Evolutionary conservation across 2,113 vertebrate genomes (phyloP).

Genomic region (Tetrax tetrax): DNA sequence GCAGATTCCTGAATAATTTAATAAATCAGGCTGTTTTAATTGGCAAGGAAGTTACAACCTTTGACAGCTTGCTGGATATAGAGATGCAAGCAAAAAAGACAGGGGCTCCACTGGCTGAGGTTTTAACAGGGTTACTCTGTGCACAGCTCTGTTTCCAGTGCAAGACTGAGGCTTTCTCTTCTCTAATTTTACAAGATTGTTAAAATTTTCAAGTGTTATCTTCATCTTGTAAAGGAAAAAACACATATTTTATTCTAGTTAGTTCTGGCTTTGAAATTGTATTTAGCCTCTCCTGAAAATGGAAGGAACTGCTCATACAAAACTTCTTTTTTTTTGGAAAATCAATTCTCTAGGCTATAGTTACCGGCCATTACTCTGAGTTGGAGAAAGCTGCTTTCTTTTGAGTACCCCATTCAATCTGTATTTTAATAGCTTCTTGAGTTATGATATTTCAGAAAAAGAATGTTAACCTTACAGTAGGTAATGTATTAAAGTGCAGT

Average conservation of each 20-base stretch:
- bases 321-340: background rate
- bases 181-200: background rate
- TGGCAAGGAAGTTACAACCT: slow-evolving; percentile 13
- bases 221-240: background rate
- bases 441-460: background rate
- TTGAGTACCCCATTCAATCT: background rate
- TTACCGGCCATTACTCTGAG: background rate
- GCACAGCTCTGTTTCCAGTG: background rate
- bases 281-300: background rate
- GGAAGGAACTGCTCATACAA: background rate
- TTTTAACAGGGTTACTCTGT: background rate
- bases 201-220: background rate
- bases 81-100: background rate
- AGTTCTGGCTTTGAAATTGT: background rate
- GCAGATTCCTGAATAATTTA: slow-evolving; percentile 21
- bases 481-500: background rate
- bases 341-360: background rate
- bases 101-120: background rate
- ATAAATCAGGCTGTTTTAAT: background rate
- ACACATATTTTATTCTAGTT: background rate
- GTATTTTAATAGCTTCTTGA: background rate
- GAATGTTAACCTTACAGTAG: background rate
- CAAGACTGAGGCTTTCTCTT: background rate
- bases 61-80: background rate
- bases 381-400: background rate